A percentile compares a stretch with the other conserved stretches of the same genome.
Conservation (phyloP, 2,888 invertebrate species). For the Cryptus armator region DNA sequence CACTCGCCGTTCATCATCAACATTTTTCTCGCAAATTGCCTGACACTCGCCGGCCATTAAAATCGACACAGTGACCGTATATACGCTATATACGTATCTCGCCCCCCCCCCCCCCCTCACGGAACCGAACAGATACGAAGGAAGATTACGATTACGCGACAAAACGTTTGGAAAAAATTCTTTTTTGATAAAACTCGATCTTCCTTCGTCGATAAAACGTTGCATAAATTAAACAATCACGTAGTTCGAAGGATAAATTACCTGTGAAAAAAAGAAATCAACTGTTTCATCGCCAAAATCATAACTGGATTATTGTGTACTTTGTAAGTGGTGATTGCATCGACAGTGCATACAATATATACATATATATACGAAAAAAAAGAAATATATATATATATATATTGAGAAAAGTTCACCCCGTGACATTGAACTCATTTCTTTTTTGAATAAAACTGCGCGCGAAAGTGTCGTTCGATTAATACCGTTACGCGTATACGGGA, state of each 20-base stretch:
- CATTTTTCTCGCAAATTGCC: neutral
- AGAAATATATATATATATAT: constrained; percentile 1
- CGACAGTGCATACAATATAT: constrained; percentile 25
- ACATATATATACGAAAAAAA: neutral
- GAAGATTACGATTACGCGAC: neutral
- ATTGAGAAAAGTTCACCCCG: constrained; percentile 28
- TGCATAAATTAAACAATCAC: neutral
- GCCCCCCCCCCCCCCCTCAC: neutral
- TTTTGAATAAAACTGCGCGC: neutral
- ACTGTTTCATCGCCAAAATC: neutral
- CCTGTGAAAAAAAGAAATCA: constrained; percentile 3
- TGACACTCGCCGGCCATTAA: neutral
- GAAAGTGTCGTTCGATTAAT: constrained; percentile 48
- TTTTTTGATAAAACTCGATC: neutral
- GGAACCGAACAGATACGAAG: neutral
- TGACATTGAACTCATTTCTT: constrained; percentile 52
- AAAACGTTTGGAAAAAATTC: neutral
- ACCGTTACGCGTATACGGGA: neutral
- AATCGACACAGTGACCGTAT: constrained; percentile 14
- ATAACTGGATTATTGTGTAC: constrained; percentile 17
- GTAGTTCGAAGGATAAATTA: neutral
- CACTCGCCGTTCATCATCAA: neutral
- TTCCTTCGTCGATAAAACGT: neutral
- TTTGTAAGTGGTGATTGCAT: constrained; percentile 5
- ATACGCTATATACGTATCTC: neutral